Conservation (phyloP, 2,888 invertebrate genomes). For the Drosophila heteroneura region DNA sequence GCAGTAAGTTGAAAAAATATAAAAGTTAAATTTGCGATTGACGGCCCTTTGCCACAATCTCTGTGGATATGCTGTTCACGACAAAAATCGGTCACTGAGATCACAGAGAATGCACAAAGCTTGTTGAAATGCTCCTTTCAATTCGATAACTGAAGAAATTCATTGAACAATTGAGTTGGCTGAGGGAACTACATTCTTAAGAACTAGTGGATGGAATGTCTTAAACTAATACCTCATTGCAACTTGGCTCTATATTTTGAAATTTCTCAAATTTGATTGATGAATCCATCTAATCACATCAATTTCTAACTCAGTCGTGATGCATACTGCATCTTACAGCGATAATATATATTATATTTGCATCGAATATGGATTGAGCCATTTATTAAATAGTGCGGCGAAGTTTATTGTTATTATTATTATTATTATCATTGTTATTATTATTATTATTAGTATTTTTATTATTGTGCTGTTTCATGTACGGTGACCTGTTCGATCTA, state of each 20-base stretch:
- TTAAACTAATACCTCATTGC: neutral
- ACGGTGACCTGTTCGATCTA: too few relatives aligned
- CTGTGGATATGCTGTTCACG: neutral
- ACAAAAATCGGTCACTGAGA: neutral
- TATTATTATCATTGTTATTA: neutral
- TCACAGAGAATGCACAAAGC: neutral
- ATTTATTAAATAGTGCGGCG: neutral
- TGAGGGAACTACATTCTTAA: neutral
- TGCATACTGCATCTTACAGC: neutral
- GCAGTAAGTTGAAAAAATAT: slow-evolving; percentile 13
- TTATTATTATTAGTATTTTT: neutral
- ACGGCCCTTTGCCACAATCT: neutral
- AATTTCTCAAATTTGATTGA: neutral
- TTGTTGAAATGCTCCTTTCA: neutral
- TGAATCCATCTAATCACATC: neutral
- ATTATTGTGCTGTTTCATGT: neutral
- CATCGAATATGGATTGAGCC: neutral
- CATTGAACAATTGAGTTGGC: neutral
- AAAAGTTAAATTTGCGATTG: neutral
- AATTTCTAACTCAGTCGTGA: neutral
- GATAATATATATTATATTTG: neutral
- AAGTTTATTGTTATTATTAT: neutral
- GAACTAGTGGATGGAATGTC: neutral
- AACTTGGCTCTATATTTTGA: neutral
- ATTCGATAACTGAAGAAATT: neutral